phyloP scores from a whole-genome alignment of 2,113 vertebrate genomes.

The Amblyopsis rosae region DNA sequence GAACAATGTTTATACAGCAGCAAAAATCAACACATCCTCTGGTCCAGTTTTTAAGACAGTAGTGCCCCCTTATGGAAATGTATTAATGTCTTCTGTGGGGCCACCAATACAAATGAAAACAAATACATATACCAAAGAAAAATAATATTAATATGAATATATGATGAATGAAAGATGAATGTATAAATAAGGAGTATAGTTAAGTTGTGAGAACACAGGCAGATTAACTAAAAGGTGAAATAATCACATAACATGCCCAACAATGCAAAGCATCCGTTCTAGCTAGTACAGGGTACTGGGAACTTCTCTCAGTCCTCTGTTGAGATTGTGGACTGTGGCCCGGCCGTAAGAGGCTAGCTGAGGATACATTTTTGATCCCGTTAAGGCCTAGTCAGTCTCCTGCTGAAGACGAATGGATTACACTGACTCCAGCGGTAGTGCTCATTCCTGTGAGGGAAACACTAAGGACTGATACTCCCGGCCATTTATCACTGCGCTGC shows the following conservation, averaged over 20 bases:
- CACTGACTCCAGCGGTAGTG: constrained; percentile 1
- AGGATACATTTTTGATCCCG: constrained; percentile 12
- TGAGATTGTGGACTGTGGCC: neutral
- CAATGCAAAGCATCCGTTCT: neutral
- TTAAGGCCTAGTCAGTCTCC: constrained; percentile 5
- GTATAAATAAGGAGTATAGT: neutral
- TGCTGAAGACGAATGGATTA: constrained; percentile 11
- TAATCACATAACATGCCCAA: neutral
- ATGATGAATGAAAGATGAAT: too few species aligned
- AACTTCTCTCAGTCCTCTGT: constrained; percentile 1
- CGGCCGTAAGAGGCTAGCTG: neutral
- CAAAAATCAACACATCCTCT: neutral
- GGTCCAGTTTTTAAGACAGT: constrained; percentile 53
- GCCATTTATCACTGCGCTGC: neutral
- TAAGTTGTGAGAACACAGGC: neutral
- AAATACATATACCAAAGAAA: neutral
- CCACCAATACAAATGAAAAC: neutral
- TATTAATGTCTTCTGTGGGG: constrained; percentile 13
- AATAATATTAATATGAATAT: too few species aligned
- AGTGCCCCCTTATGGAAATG: constrained; percentile 70
- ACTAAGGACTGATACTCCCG: neutral
- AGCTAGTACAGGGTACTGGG: neutral
- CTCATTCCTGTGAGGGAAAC: constrained; percentile 25
- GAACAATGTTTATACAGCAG: too few species aligned
- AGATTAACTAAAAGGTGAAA: neutral